Percentiles rank a stretch among this genome's conserved stretches.
phyloP scores from a whole-genome alignment of 2,888 invertebrate species.

The Pyrgus malvae region DNA sequence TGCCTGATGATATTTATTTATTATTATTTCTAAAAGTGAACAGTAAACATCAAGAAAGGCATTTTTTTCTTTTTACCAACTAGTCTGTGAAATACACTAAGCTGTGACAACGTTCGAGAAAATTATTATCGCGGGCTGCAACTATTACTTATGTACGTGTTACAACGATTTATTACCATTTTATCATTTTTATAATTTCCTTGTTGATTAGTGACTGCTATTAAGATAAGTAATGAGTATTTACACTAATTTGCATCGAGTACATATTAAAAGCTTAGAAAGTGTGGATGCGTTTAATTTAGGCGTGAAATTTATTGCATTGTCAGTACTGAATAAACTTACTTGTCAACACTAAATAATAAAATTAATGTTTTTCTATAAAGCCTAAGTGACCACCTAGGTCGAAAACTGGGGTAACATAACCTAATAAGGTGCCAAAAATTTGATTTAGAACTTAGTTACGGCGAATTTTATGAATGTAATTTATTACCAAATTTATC shows the following conservation, averaged over 20 bases:
- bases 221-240: constrained; percentile 13
- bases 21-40: too few species aligned
- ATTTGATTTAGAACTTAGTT: constrained; percentile 8
- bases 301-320: constrained; percentile 2
- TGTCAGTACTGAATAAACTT: constrained; percentile 5
- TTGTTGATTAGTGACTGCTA: constrained; percentile 3
- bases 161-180: too few species aligned
- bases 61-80: too few species aligned
- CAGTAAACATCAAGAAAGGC: too few species aligned
- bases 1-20: too few species aligned
- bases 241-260: constrained; percentile 3
- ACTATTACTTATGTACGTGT: too few species aligned
- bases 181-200: neutral
- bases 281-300: neutral
- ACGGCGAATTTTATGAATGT: constrained; percentile 6
- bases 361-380: too few species aligned
- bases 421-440: constrained; percentile 17
- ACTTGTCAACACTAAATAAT: too few species aligned
- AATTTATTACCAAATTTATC: constrained; percentile 19
- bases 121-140: too few species aligned
- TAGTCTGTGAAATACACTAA: too few species aligned
- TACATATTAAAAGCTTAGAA: constrained; percentile 2
- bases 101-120: too few species aligned
- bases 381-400: neutral
- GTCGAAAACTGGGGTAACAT: neutral